Base-by-base conservation (phyloP, 2,797 vertebrate species). In the Furcifer pardalis region DNA sequence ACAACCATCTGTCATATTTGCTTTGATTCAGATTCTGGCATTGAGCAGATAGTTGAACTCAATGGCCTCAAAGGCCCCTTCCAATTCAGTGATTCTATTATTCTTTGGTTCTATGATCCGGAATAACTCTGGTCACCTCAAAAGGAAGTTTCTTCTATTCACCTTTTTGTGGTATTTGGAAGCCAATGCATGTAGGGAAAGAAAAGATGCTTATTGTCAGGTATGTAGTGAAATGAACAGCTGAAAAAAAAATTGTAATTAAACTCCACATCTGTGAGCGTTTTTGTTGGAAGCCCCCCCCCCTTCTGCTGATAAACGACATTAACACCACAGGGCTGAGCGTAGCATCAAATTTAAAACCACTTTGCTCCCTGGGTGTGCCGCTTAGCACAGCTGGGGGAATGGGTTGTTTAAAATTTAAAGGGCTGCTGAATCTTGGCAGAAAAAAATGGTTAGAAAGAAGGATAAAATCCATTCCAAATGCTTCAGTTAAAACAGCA, bases 221-320 rank as follows among this genome's bases (percentile, higher is more conserved):
- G 93, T 90, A 95, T 0, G 89, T 86, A 60, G 79, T 82, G 66
- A 84, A 93, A 92, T 82, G 62, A 44, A 3, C 84, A 89, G 90
- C 91, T 66, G 89, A 84, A 95, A 96, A 95, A 95, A 93, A 90
- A 94, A 93, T 92, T n/a, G 94, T 95, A 96, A 96, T 96, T 95
- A 96, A 94, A 93, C 95, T 87, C 86, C 91, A 92, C 95, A 95
- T 96, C 95, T 95, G 94, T 90, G 92, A 94, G 91, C 84, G 0
- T 1, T 93, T 81, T 94, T 0, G 0, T 89, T 91, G 93, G 77
- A 93, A 95, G 90, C 82, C 89, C 88, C n/a, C n/a, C n/a, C n/a
- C n/a, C n/a, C 81, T 72, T 92, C 89, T 77, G 62, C 92, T 92
- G 87, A 92, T 91, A 91, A 90, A 87, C 95, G 87, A 89, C 88